These are phyloP conservation scores for Gobius niger DNA, from an alignment of 2,113 vertebrate species.

Conservation along the genomic window DNA sequence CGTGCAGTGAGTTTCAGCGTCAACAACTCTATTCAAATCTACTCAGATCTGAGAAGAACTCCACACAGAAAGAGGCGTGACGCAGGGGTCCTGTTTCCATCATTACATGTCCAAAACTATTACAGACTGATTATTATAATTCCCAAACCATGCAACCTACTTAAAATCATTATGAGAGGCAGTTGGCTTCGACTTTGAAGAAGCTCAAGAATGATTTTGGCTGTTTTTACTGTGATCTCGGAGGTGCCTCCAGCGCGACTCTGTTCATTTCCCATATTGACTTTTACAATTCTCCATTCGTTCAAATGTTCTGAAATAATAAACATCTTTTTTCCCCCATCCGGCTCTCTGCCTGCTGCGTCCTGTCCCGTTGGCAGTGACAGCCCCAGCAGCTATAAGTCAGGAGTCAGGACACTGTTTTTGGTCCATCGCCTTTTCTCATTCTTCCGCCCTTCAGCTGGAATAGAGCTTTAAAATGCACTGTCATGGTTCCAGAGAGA, in stretches of 20 bases:
- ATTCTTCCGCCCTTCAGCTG: conserved; percentile 1
- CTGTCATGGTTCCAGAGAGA: neutral
- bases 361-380: neutral
- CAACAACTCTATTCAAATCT: too few species aligned
- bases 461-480: neutral
- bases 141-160: too few species aligned
- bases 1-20: too few species aligned
- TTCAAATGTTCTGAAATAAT: neutral
- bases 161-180: too few species aligned
- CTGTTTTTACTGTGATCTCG: neutral
- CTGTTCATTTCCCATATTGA: neutral
- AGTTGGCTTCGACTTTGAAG: neutral
- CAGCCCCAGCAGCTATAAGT: conserved; percentile 1
- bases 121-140: too few species aligned
- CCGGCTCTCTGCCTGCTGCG: neutral
- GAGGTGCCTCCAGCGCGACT: neutral
- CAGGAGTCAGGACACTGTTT: neutral
- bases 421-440: neutral
- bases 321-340: neutral
- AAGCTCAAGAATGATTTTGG: neutral
- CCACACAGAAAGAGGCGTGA: too few species aligned
- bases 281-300: neutral
- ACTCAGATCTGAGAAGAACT: too few species aligned
- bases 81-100: too few species aligned
- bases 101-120: too few species aligned